Percentiles rank a stretch among this genome's conserved stretches.
Conservation (phyloP, 2,888 invertebrate genomes). For the Lepidochrysops patricia region DNA sequence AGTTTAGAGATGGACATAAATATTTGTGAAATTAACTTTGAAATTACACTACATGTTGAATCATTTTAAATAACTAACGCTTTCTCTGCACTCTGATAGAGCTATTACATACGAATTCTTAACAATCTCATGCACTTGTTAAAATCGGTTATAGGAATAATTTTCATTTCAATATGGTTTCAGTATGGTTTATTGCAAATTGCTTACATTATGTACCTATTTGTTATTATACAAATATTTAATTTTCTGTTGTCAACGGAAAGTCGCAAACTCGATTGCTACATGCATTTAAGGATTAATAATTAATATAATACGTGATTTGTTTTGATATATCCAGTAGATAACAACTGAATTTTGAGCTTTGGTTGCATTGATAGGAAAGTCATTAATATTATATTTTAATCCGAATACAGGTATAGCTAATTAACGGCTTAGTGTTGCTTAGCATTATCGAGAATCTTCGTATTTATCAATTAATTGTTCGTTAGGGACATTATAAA, state of each 20-base stretch:
- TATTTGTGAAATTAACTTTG: neutral
- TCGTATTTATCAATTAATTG: neutral
- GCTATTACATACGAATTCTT: neutral
- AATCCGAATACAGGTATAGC: neutral
- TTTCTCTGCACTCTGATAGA: conserved; percentile 52
- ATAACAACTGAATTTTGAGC: neutral
- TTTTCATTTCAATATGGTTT: too few species aligned
- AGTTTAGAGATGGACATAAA: neutral
- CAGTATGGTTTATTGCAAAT: too few species aligned
- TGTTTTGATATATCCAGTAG: neutral
- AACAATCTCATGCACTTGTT: neutral
- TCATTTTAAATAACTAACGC: conserved; percentile 52
- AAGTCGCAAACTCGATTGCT: too few species aligned
- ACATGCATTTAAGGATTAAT: too few species aligned
- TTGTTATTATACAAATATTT: too few species aligned
- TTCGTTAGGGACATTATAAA: neutral
- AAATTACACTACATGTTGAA: conserved; percentile 30
- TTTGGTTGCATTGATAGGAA: neutral
- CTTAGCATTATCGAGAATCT: neutral
- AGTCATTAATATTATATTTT: too few species aligned
- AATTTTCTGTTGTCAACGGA: too few species aligned
- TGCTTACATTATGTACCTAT: too few species aligned
- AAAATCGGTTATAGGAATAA: neutral
- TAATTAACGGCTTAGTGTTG: neutral
- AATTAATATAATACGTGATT: neutral